Evolutionary conservation across 2,888 invertebrate genomes (phyloP), one percentile per base, ranked within the genome.

Genomic region (Fabriciana adippe): DNA sequence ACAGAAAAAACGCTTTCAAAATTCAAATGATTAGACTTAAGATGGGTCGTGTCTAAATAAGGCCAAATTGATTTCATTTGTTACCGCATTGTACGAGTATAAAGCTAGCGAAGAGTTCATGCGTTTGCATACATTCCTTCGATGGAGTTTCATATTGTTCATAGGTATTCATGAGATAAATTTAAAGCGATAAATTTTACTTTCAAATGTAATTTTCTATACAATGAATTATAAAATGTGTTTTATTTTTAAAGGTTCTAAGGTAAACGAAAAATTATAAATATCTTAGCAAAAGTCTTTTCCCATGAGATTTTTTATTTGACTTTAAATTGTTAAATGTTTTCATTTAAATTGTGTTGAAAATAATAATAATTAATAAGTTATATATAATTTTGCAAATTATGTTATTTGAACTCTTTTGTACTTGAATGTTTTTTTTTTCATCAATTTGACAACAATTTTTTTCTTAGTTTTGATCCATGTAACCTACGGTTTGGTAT

Each of bases 121-220:
- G 31, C 26, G 5, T 55, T 55, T 55, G 55, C 55, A 55, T 55
- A 55, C 31, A n/a, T 26, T n/a, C 5, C 14, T 55, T 26, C 26
- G 6, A 55, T 15, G 14, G 31, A 55, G 55, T 15, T 31, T 0
- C 35, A 15, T 31, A 31, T 55, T 14, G 15, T 55, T 55, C 26
- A 55, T 55, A 55, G 55, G 31, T 55, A 31, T 55, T 55, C 55
- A 55, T 55, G 18, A 62, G 41, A 54, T n/a, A n/a, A n/a, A 62
- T 51, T 18, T n/a, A 21, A 54, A 62, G 16, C 53, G 45, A 62
- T n/a, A 54, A 11, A 62, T 62, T 62, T 18, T 54, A 62, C 54
- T 54, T 62, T 62, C 26, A 54, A 62, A 62, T 62, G 62, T 62
- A 53, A 62, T 62, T 54, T 62, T 54, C 21, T 31, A 54, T 54